Conservation (phyloP, 2,797 vertebrate genomes). For the Glossophaga mutica region DNA sequence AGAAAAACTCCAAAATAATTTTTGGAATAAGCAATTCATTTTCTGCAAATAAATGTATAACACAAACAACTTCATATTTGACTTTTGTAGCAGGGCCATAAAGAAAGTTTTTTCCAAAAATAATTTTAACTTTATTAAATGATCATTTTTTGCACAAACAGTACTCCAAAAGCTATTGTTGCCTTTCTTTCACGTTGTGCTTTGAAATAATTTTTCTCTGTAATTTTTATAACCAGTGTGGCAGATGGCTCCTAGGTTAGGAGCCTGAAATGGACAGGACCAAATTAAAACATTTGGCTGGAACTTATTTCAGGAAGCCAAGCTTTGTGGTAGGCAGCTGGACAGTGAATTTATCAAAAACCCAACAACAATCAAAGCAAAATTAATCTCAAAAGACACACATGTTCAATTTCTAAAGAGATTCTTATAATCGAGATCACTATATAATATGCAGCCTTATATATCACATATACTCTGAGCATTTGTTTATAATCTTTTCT, state of each 20-base stretch:
- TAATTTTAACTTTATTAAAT: neutral
- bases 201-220: constrained; percentile 30
- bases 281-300: constrained; percentile 63
- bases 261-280: constrained; percentile 52
- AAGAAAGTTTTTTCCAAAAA: neutral
- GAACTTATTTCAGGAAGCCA: constrained; percentile 37
- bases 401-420: neutral
- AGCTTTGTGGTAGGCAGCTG: constrained; percentile 46
- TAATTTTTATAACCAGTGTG: constrained; percentile 17
- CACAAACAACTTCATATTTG: neutral
- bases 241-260: constrained; percentile 61
- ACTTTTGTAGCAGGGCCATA: neutral
- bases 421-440: neutral
- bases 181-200: neutral
- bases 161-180: neutral
- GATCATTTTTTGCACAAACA: neutral
- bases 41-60: neutral
- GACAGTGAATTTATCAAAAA: constrained; percentile 51
- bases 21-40: neutral
- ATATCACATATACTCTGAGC: neutral
- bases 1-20: neutral
- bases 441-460: neutral
- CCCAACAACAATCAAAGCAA: neutral
- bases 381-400: neutral
- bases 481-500: neutral